These are phyloP conservation scores for Apis florea DNA, from an alignment of 1,140 invertebrate genomes.

Conservation along the genomic window DNA sequence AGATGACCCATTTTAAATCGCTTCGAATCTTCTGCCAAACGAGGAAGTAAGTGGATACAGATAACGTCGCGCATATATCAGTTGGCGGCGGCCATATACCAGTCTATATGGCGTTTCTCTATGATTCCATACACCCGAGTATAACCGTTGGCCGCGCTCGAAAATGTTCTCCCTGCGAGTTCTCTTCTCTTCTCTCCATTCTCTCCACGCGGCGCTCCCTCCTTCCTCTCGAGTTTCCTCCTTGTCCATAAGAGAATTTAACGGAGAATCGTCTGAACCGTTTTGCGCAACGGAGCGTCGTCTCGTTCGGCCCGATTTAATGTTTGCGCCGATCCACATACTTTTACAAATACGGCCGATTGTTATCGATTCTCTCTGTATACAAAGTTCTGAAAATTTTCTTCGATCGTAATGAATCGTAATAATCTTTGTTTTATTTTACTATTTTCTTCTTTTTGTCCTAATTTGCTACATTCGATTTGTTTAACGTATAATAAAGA, in stretches of 20 bases:
- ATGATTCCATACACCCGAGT: slow-evolving; percentile 50
- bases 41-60: slow-evolving; percentile 68
- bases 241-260: slow-evolving; percentile 24
- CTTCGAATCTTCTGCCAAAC: slow-evolving; percentile 64
- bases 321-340: slow-evolving; percentile 21
- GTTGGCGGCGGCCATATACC: slow-evolving; percentile 65
- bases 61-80: slow-evolving; percentile 70
- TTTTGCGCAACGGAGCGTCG: slow-evolving; percentile 20
- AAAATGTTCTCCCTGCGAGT: slow-evolving; percentile 40
- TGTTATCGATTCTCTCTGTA: slow-evolving; percentile 7
- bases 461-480: too few relatives aligned
- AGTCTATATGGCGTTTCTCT: slow-evolving; percentile 66
- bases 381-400: too few relatives aligned
- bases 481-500: too few relatives aligned
- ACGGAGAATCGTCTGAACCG: slow-evolving; percentile 21
- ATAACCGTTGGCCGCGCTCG: slow-evolving; percentile 53
- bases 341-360: slow-evolving; percentile 20
- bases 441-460: too few relatives aligned
- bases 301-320: slow-evolving; percentile 7
- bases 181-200: background rate
- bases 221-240: background rate
- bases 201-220: background rate
- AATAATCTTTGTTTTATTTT: too few relatives aligned
- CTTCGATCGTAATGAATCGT: too few relatives aligned
- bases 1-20: slow-evolving; percentile 60